phyloP scores from a whole-genome alignment of 2,888 invertebrate genomes.

The Platycheirus rosarum region DNA sequence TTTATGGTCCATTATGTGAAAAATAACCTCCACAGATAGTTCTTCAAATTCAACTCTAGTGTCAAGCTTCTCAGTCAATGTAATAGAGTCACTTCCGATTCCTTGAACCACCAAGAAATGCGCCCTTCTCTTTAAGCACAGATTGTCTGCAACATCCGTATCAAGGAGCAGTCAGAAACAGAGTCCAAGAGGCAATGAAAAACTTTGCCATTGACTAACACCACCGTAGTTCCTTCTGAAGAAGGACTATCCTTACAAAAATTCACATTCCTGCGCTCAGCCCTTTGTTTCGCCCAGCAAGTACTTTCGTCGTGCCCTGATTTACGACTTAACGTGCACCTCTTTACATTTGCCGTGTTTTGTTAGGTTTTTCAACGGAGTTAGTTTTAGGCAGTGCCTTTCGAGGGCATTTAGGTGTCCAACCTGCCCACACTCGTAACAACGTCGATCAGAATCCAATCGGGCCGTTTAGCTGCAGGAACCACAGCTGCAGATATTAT shows the following conservation, averaged over 20 bases:
- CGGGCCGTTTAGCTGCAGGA: slow-evolving; percentile 38
- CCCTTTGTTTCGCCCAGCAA: slow-evolving; percentile 56
- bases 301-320: slow-evolving; percentile 55
- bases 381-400: slow-evolving; percentile 20
- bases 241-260: slow-evolving; percentile 27
- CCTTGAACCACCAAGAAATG: slow-evolving; percentile 13
- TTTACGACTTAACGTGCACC: slow-evolving; percentile 53
- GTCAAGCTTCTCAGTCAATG: slow-evolving; percentile 19
- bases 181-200: slow-evolving; percentile 32
- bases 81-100: slow-evolving; percentile 17
- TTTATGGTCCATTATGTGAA: slow-evolving; percentile 24
- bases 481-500: neutral
- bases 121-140: slow-evolving; percentile 20
- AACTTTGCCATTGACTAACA: slow-evolving; percentile 37
- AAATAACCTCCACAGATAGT: slow-evolving; percentile 18
- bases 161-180: slow-evolving; percentile 41
- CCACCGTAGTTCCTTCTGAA: slow-evolving; percentile 37
- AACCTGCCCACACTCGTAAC: slow-evolving; percentile 26
- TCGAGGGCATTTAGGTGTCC: slow-evolving; percentile 38
- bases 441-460: slow-evolving; percentile 41
- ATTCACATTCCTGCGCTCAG: slow-evolving; percentile 40
- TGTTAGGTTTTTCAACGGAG: slow-evolving; percentile 10
- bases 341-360: neutral
- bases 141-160: slow-evolving; percentile 46
- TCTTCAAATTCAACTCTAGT: slow-evolving; percentile 24